Evolutionary conservation across 2,888 invertebrate genomes (phyloP), one percentile per base, ranked within the genome.

Genomic region (Agriopis aurantiaria): DNA sequence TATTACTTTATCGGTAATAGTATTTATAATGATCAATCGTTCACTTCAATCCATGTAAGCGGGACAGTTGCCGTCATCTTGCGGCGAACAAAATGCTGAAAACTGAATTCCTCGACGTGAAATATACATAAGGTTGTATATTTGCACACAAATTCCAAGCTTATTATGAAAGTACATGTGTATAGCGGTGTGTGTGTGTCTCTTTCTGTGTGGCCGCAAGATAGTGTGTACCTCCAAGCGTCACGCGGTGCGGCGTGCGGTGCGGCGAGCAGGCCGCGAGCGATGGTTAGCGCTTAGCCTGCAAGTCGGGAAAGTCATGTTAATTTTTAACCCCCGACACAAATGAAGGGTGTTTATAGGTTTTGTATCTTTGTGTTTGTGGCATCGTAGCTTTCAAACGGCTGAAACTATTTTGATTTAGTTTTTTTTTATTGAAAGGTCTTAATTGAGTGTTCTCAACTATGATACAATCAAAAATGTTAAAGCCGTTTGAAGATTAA

Each of bases 1-100:
- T 70, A 70, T 65, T 64, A 68, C 33, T 59, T 60, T 69, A 69
- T 68, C 68, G 69, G 65, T 72, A 65, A 52, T 61, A 51, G 14
- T 62, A 62, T 23, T 60, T 60, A 40, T 12, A 45, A 52, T 45
- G 45, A 65, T 65, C 43, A 59, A 66, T 63, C 49, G 33, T 53
- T 45, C 51, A 60, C 12, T 43, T 61, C 58, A 49, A 45, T 66
- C 58, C 46, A 58, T 48, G 48, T 45, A 62, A 65, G 65, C 67
- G 53, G 56, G 64, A 45, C 60, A 51, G 14, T 6, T 48, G 12
- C 12, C 48, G 0, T 0, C 6, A 11, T 48, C 33, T 11, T 3
- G n/a, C 8, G 33, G 3, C 5, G 11, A 12, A 48, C 12, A 11
- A 48, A 49, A 48, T 48, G 48, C 49, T 8, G 5, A 40, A 49